phyloP scores from a whole-genome alignment of 2,888 invertebrate genomes.

The Choristoneura rosaceana region DNA sequence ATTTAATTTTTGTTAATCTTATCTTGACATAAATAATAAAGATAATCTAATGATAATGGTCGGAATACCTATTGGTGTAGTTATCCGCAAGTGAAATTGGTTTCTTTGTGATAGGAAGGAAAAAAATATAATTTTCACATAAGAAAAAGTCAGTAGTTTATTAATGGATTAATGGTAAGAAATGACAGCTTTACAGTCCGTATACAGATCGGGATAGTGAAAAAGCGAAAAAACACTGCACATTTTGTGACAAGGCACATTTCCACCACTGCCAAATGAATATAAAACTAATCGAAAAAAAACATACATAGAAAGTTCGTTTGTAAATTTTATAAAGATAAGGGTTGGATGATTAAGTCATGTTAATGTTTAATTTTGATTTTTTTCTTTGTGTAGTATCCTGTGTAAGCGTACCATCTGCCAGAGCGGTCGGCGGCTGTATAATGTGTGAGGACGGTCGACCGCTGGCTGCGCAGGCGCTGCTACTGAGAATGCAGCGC shows the following conservation, averaged over 20 bases:
- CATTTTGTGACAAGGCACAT: conserved; percentile 84
- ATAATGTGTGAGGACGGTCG: neutral
- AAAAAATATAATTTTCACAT: conserved; percentile 72
- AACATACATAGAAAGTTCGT: conserved; percentile 69
- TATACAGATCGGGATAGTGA: conserved; percentile 69
- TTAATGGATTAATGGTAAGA: conserved; percentile 76
- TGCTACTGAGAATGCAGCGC: conserved; percentile 79
- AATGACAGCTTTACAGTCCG: conserved; percentile 82
- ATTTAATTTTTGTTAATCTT: conserved; percentile 83
- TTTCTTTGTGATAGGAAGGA: conserved; percentile 68
- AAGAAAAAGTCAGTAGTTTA: conserved; percentile 82
- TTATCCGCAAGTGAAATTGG: conserved; percentile 74
- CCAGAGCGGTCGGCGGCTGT: conserved; percentile 56
- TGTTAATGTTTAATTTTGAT: conserved; percentile 82
- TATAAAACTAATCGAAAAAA: conserved; percentile 66
- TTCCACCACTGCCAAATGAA: conserved; percentile 84
- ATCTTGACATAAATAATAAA: conserved; percentile 83
- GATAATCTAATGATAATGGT: conserved; percentile 55
- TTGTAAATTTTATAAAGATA: conserved; percentile 78
- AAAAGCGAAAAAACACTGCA: conserved; percentile 64
- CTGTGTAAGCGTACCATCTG: conserved; percentile 72
- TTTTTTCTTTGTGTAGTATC: conserved; percentile 80
- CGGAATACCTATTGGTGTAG: conserved; percentile 64
- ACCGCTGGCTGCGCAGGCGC: conserved; percentile 56
- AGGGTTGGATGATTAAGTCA: conserved; percentile 81